Percentiles rank a stretch among this genome's conserved stretches.
These are phyloP conservation scores for Eurypyga helias DNA, from an alignment of 2,113 vertebrate genomes.

Conservation along the genomic window DNA sequence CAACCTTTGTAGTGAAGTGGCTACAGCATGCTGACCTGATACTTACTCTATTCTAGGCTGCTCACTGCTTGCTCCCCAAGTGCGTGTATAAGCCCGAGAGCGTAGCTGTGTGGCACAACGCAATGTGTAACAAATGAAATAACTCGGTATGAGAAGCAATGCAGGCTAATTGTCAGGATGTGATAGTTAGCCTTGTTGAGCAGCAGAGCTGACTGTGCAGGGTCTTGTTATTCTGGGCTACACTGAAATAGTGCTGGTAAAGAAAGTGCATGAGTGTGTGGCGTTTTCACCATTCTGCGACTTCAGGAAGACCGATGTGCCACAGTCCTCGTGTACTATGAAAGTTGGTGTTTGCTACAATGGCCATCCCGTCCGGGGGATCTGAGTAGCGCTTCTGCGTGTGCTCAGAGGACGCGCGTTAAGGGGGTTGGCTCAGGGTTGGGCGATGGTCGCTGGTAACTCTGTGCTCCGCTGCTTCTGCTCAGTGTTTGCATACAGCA, in stretches of 20 bases:
- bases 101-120: fast-evolving
- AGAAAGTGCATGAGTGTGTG: fast-evolving
- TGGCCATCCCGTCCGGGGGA: fast-evolving
- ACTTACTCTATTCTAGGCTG: neutral
- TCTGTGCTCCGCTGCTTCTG: neutral
- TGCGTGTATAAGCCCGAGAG: neutral
- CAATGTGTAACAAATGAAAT: neutral
- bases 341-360: neutral
- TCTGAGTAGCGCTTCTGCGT: fast-evolving
- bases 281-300: fast-evolving
- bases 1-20: neutral
- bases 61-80: neutral
- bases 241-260: fast-evolving
- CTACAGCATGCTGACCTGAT: neutral
- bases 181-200: neutral
- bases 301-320: fast-evolving
- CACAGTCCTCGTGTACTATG: fast-evolving
- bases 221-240: neutral
- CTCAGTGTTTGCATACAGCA: fast-evolving
- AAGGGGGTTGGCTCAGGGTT: neutral
- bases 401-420: fast-evolving
- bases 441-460: fast-evolving
- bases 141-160: neutral
- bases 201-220: neutral
- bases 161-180: neutral